phyloP scores from a whole-genome alignment of 1,140 invertebrate genomes.

The Lethrus apterus region DNA sequence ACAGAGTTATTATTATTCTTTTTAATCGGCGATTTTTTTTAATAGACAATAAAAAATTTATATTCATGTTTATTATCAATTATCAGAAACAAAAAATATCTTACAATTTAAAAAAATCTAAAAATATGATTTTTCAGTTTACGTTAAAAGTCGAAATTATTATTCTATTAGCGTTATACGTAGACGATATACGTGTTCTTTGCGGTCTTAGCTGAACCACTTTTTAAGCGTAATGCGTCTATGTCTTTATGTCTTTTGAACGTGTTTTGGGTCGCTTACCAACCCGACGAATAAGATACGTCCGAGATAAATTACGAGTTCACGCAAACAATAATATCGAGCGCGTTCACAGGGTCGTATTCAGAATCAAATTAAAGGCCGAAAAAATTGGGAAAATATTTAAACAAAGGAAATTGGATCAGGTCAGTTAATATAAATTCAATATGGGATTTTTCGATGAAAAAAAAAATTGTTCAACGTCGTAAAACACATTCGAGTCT shows the following conservation, averaged over 20 bases:
- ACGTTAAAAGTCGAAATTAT: constrained; percentile 2
- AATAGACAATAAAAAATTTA: too few relatives aligned
- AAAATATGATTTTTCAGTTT: too few relatives aligned
- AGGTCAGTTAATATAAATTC: constrained; percentile 6
- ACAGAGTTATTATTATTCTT: too few relatives aligned
- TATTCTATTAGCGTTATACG: constrained; percentile 11
- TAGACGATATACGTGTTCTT: constrained; percentile 11
- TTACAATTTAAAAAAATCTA: too few relatives aligned
- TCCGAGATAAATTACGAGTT: background rate
- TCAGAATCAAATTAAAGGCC: too few relatives aligned
- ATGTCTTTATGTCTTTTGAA: constrained; percentile 13
- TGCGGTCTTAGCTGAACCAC: constrained; percentile 8
- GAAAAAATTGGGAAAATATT: too few relatives aligned
- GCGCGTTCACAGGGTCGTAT: constrained; percentile 4
- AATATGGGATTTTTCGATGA: constrained; percentile 1
- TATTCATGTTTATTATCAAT: too few relatives aligned
- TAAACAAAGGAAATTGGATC: too few relatives aligned
- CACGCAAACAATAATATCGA: constrained; percentile 5
- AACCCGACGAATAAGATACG: constrained; percentile 8
- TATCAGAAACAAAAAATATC: too few relatives aligned
- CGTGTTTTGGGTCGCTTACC: constrained; percentile 11
- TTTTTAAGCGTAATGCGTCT: constrained; percentile 11
- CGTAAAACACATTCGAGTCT: background rate
- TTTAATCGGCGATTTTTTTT: too few relatives aligned
- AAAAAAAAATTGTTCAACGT: background rate